A percentile compares a stretch with the other conserved stretches of the same genome.
These are phyloP conservation scores for Leptoclinus maculatus DNA, from an alignment of 2,797 vertebrate species.

Conservation along the genomic window DNA sequence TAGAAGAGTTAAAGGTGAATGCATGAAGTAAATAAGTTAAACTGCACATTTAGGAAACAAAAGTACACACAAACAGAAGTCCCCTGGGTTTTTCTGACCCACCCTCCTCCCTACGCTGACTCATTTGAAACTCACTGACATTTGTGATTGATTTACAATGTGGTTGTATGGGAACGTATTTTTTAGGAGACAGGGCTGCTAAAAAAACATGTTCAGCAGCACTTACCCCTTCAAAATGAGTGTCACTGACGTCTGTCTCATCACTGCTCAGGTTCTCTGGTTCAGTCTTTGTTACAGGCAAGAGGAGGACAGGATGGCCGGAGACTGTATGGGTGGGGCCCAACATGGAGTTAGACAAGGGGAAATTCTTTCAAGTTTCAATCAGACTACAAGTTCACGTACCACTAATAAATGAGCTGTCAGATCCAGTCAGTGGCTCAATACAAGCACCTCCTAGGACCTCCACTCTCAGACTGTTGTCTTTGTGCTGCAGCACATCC, in stretches of 20 bases:
- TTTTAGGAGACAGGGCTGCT: neutral
- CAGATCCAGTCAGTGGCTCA: slow-evolving; percentile 54
- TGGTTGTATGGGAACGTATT: neutral
- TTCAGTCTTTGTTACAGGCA: slow-evolving; percentile 74
- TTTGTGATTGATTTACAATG: neutral
- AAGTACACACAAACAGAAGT: too few relatives aligned
- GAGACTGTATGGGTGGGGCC: slow-evolving; percentile 41
- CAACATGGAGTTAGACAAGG: neutral
- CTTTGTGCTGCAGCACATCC: slow-evolving; percentile 52
- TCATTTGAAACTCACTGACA: neutral
- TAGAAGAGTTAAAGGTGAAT: neutral
- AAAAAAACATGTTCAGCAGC: neutral
- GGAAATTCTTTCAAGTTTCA: neutral
- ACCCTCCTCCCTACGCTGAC: neutral
- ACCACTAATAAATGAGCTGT: slow-evolving; percentile 72
- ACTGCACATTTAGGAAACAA: neutral
- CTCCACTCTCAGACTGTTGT: slow-evolving; percentile 58
- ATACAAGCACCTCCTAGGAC: slow-evolving; percentile 58
- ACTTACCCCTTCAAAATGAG: slow-evolving; percentile 65
- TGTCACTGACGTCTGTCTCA: slow-evolving; percentile 70
- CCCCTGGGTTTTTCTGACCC: neutral
- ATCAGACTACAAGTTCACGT: neutral
- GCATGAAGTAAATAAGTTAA: neutral
- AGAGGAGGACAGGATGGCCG: slow-evolving; percentile 74
- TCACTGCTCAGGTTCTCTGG: slow-evolving; percentile 74